A percentile compares a stretch with the other conserved stretches of the same genome.
Evolutionary conservation across 2,888 invertebrate species (phyloP).

Genomic region (Hydriomena furcata): DNA sequence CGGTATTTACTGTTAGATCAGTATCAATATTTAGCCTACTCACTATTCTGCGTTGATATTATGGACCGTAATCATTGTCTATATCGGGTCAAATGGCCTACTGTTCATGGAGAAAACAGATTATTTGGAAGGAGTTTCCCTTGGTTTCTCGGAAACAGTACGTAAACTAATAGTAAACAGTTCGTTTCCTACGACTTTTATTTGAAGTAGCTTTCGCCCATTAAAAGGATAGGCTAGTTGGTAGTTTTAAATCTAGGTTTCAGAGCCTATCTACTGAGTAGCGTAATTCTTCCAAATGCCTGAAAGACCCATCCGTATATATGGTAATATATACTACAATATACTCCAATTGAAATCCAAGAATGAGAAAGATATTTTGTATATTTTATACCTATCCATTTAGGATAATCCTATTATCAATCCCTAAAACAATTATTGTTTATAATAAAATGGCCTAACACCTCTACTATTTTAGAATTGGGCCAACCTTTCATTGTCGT

Average conservation of each 20-base stretch:
- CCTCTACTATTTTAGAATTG: conserved; percentile 50
- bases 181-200: neutral
- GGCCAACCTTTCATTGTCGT: conserved; percentile 55
- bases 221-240: no score
- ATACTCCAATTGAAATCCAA: no score
- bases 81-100: conserved; percentile 9
- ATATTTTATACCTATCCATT: no score
- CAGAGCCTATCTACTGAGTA: no score
- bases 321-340: no score
- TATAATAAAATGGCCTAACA: conserved; percentile 28
- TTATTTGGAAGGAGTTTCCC: conserved; percentile 6
- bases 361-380: no score
- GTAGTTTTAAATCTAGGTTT: no score
- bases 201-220: neutral
- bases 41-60: conserved; percentile 23
- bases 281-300: no score
- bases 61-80: conserved; percentile 19
- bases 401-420: no score
- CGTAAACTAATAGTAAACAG: neutral
- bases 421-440: no score
- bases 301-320: no score
- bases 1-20: conserved; percentile 30
- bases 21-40: conserved; percentile 32
- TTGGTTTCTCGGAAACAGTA: neutral
- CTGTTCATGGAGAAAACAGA: conserved; percentile 14